A percentile compares a stretch with the other conserved stretches of the same genome.
These are phyloP conservation scores for Chiroxiphia lanceolata DNA, from an alignment of 2,797 vertebrate species.

Conservation along the genomic window DNA sequence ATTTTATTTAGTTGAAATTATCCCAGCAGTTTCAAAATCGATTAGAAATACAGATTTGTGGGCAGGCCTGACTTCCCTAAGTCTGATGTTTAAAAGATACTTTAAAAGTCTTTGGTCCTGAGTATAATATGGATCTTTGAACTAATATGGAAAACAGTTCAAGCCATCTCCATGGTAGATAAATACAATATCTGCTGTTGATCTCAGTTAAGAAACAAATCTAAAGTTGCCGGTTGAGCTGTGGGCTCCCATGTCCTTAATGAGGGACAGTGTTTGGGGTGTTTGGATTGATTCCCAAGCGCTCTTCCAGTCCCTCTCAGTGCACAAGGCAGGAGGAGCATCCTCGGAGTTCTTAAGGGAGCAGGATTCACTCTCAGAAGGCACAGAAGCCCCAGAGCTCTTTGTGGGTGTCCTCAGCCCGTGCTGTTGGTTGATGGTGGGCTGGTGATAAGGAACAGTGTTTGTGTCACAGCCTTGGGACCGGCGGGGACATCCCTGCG, in stretches of 20 bases:
- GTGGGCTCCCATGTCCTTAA: not conserved
- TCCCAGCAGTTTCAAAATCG: not conserved
- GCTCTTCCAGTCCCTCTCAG: not conserved
- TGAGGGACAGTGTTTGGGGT: fast-evolving
- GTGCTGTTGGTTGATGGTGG: not conserved
- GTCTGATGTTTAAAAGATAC: not conserved
- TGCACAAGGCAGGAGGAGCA: not conserved
- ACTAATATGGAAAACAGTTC: not conserved
- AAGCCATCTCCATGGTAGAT: not conserved
- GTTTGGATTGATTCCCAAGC: not conserved
- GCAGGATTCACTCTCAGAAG: not conserved
- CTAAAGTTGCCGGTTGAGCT: not conserved
- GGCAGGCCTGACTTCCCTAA: not conserved
- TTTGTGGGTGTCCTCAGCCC: not conserved
- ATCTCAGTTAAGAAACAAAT: not conserved
- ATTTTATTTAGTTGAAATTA: not conserved
- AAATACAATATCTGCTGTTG: fast-evolving
- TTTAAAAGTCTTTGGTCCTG: not conserved
- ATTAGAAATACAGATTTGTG: not conserved
- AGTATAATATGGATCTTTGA: not conserved
- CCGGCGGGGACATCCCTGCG: not conserved
- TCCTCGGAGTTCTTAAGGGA: not conserved
- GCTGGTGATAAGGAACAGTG: not conserved
- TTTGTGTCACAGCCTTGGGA: not conserved
- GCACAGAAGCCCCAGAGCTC: not conserved